A percentile compares a stretch with the other conserved stretches of the same genome.
phyloP scores from a whole-genome alignment of 2,797 vertebrate genomes.

The Eremophila alpestris region DNA sequence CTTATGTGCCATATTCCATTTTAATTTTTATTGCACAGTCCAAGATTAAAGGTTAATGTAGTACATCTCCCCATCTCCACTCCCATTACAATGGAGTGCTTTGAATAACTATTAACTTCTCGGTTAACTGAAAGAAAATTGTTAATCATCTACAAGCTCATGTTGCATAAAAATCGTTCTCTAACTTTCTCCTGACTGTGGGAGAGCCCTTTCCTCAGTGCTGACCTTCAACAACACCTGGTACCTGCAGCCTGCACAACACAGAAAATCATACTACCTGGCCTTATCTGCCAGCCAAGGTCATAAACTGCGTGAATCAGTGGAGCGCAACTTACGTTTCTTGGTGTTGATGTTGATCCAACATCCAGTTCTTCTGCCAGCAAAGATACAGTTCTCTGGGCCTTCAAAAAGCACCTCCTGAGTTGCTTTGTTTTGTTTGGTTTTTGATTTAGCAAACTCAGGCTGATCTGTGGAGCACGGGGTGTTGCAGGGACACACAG shows the following conservation, averaged over 20 bases:
- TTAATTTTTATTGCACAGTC: conserved; percentile 64
- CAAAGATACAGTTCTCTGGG: neutral
- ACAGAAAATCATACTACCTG: conserved; percentile 70
- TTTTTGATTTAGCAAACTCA: neutral
- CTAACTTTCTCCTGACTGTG: conserved; percentile 53
- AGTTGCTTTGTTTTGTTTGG: neutral
- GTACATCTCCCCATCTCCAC: conserved; percentile 47
- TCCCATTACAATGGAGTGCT: conserved; percentile 64
- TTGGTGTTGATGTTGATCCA: conserved; percentile 1
- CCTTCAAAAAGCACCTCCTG: conserved; percentile 24
- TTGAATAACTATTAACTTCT: conserved; percentile 77
- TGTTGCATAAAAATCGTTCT: conserved; percentile 67
- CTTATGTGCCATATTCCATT: conserved; percentile 58
- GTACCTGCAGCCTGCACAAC: conserved; percentile 78
- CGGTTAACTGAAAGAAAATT: conserved; percentile 69
- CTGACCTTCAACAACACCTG: conserved; percentile 74
- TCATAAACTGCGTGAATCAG: conserved; percentile 59
- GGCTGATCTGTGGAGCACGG: neutral
- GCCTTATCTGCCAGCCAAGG: conserved; percentile 81
- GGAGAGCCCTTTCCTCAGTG: conserved; percentile 3
- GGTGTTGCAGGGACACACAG: conserved; percentile 10
- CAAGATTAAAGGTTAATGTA: conserved; percentile 74
- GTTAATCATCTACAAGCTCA: conserved; percentile 76
- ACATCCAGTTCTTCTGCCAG: neutral
- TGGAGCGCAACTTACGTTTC: conserved; percentile 1